Base-by-base conservation (phyloP, 2,797 vertebrate genomes). In the Hylomyscus alleni region DNA sequence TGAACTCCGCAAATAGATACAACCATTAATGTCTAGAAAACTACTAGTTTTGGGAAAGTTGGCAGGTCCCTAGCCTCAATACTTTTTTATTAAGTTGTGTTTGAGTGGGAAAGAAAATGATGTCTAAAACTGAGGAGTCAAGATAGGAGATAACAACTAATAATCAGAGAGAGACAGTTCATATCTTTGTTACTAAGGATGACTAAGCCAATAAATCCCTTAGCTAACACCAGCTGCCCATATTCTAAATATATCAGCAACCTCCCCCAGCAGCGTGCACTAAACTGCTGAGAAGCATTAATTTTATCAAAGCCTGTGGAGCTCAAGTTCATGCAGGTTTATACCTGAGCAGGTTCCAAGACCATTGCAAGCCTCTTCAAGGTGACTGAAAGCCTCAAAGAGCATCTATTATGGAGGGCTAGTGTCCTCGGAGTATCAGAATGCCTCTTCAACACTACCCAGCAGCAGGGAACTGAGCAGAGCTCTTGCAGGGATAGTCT, bases 181-280 rank as follows among this genome's bases (percentile, higher is more conserved):
- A 60, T 93, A 81, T 80, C 85, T 65, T 88, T 94, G 90, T 94
- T 96, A 77, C 97, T 81, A 95, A 67, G 95, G 86, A 94, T 75
- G 93, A 96, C 85, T 95, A 95, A 97, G 88, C 72, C 58, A 76
- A 87, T 91, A 95, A 95, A 89, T 60, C 58, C 86, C 96, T 94
- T 85, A 89, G 93, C 95, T 90, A 93, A 94, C 81, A 95, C 89
- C 95, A 96, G 94, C 95, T 97, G 97, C 78, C 89, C 65, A 47
- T 93, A 94, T 89, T 91, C 67, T 58, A 97, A 96, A 91, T 90
- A 96, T 94, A 95, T 77, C 65, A 76, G 80, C 89, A 84, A 73
- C 83, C 83, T 77, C 77, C 91, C 72, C 69, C 80, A 89, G 69
- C 1, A 14, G 29, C 2, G 0, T 19, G n/a, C 52, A 62, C 24